Conservation (phyloP, 2,797 vertebrate genomes). For the Scarus forsteni region DNA sequence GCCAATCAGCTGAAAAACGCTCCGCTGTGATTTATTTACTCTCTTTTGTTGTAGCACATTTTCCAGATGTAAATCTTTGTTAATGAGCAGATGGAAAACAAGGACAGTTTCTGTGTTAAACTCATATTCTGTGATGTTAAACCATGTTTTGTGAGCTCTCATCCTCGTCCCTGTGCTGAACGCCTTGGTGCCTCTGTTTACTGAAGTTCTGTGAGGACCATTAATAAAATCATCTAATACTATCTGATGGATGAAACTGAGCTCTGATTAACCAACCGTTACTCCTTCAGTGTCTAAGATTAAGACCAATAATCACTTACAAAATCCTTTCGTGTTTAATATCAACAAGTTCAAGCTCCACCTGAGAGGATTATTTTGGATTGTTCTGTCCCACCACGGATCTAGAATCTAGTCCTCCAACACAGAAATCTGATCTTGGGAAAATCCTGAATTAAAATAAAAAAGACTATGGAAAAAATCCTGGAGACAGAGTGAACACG, state of each 20-base stretch:
- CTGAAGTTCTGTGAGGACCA: background rate
- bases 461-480: too few species aligned
- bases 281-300: background rate
- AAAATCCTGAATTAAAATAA: too few species aligned
- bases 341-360: background rate
- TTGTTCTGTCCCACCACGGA: too few species aligned
- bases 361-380: too few species aligned
- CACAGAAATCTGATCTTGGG: too few species aligned
- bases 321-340: background rate
- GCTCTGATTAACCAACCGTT: background rate
- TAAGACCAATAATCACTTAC: background rate
- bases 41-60: background rate
- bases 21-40: background rate
- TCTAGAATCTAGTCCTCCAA: too few species aligned
- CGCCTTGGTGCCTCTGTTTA: constrained; percentile 3
- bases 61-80: constrained; percentile 5
- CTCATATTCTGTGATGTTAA: background rate
- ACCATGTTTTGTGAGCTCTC: background rate
- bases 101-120: too few species aligned
- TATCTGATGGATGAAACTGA: constrained; percentile 8
- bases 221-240: constrained; percentile 29
- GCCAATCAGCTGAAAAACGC: background rate
- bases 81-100: background rate
- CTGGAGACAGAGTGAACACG: too few species aligned
- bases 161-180: background rate